phyloP scores from a whole-genome alignment of 2,888 invertebrate species.

The Junonia oenone region DNA sequence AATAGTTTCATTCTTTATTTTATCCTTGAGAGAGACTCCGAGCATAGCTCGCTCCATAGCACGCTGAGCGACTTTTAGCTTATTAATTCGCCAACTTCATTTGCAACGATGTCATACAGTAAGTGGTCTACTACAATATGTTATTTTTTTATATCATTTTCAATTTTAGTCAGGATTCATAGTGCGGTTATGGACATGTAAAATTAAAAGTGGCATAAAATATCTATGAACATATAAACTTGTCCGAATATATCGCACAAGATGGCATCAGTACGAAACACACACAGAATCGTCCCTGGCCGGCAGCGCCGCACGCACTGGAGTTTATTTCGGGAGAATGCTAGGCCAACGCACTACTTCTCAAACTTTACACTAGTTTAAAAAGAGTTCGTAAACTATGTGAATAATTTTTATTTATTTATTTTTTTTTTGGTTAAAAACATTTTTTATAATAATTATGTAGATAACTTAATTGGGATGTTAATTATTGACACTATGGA shows the following conservation, averaged over 20 bases:
- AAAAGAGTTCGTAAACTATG: neutral
- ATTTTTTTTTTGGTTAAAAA: neutral
- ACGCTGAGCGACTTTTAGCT: no score
- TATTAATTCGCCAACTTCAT: no score
- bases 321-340: conserved; percentile 45
- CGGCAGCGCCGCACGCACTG: conserved; percentile 38
- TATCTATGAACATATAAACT: no score
- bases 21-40: no score
- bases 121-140: no score
- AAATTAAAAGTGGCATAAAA: neutral
- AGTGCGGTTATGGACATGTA: neutral
- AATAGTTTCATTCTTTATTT: no score
- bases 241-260: neutral
- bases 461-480: no score
- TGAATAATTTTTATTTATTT: neutral
- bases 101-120: no score
- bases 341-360: conserved; percentile 36
- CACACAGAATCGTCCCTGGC: conserved; percentile 42
- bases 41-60: no score
- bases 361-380: conserved; percentile 36
- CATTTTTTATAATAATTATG: neutral
- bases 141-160: no score
- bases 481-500: no score
- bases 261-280: conserved; percentile 16
- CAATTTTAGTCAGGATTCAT: no score